Percentiles rank a stretch among this genome's conserved stretches.
Conservation (phyloP, 2,888 invertebrate genomes). For the Hirtodrosophila trivittata region DNA sequence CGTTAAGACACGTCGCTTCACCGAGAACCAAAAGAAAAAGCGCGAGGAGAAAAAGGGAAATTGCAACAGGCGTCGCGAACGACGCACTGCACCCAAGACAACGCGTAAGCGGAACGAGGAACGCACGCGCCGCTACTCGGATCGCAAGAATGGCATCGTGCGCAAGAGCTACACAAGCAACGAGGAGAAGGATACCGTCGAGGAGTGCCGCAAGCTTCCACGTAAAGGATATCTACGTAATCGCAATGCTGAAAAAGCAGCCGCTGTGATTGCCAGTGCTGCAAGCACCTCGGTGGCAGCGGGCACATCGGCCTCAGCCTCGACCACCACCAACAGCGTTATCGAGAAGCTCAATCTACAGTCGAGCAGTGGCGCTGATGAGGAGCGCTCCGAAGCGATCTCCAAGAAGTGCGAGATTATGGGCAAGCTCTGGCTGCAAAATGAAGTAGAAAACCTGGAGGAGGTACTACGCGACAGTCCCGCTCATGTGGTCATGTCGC, state of each 20-base stretch:
- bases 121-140: slow-evolving; percentile 82
- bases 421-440: slow-evolving; percentile 94
- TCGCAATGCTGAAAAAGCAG: slow-evolving; percentile 81
- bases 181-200: slow-evolving; percentile 83
- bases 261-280: slow-evolving; percentile 61
- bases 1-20: slow-evolving; percentile 80
- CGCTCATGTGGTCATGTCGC: slow-evolving; percentile 86
- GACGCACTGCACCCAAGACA: slow-evolving; percentile 81
- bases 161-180: slow-evolving; percentile 83
- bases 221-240: slow-evolving; percentile 83
- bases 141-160: slow-evolving; percentile 82
- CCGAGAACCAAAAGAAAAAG: slow-evolving; percentile 82
- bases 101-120: slow-evolving; percentile 82
- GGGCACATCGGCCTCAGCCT: slow-evolving; percentile 77
- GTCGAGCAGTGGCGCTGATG: slow-evolving; percentile 83
- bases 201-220: slow-evolving; percentile 82
- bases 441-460: slow-evolving; percentile 94
- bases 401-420: slow-evolving; percentile 86
- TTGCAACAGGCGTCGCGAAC: slow-evolving; percentile 79
- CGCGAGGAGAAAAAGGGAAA: slow-evolving; percentile 82
- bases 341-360: slow-evolving; percentile 80
- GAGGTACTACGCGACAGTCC: slow-evolving; percentile 85
- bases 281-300: slow-evolving; percentile 72
- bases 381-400: slow-evolving; percentile 82
- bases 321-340: slow-evolving; percentile 81